These are phyloP conservation scores for Pyrrhosoma nymphula DNA, from an alignment of 2,888 invertebrate genomes.

Conservation along the genomic window DNA sequence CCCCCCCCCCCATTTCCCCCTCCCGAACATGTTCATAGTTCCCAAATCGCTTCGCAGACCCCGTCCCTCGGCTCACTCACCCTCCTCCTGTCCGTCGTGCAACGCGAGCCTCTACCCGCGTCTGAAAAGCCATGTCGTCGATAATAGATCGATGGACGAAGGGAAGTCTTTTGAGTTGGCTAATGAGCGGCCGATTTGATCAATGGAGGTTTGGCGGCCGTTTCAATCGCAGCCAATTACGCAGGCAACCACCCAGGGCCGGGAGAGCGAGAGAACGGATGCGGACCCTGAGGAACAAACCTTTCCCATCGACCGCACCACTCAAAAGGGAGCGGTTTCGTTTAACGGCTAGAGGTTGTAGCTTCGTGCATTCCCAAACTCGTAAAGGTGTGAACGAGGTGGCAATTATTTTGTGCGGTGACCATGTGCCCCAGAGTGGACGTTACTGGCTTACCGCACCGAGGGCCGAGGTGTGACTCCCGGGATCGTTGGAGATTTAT, in stretches of 20 bases:
- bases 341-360: too few species aligned
- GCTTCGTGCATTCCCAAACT: too few species aligned
- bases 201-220: conserved; percentile 44
- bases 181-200: conserved; percentile 35
- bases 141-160: neutral
- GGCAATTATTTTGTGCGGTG: too few species aligned
- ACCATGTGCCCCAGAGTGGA: too few species aligned
- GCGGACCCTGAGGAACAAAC: too few species aligned
- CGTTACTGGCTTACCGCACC: too few species aligned
- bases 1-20: neutral
- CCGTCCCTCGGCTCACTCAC: neutral
- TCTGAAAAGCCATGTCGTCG: neutral
- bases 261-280: neutral
- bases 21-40: neutral
- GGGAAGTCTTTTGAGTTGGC: neutral
- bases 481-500: too few species aligned
- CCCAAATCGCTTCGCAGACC: neutral
- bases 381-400: too few species aligned
- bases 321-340: neutral
- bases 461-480: too few species aligned
- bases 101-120: neutral
- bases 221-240: conserved; percentile 38
- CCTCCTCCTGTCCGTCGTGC: neutral
- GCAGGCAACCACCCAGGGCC: neutral
- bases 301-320: neutral